Conservation (phyloP, 2,888 invertebrate species). For the Cyclophora albipunctata region DNA sequence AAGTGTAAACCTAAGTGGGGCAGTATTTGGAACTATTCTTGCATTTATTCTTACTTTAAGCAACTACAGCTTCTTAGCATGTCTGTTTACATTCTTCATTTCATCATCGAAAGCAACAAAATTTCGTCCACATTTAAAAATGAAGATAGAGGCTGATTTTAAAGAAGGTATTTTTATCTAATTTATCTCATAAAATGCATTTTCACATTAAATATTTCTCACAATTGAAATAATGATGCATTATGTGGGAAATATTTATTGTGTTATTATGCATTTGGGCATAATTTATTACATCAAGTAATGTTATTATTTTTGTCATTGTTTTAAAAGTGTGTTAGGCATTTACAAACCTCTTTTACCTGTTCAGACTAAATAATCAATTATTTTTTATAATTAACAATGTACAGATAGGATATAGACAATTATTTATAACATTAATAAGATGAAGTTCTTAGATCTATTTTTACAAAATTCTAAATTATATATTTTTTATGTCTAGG, state of each 20-base stretch:
- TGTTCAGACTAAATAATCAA: too few species aligned
- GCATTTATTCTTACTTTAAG: constrained; percentile 86
- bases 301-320: too few species aligned
- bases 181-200: neutral
- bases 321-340: too few species aligned
- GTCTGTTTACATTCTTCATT: constrained; percentile 85
- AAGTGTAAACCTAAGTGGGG: constrained; percentile 82
- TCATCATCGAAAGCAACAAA: constrained; percentile 88
- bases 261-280: too few species aligned
- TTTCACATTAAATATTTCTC: neutral
- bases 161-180: constrained; percentile 79
- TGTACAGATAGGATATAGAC: neutral
- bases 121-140: constrained; percentile 79
- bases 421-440: too few species aligned
- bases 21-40: constrained; percentile 80
- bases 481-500: constrained; percentile 54
- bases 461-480: too few species aligned
- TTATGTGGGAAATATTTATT: too few species aligned
- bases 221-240: neutral
- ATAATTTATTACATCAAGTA: too few species aligned
- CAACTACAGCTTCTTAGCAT: constrained; percentile 83
- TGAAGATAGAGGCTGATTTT: constrained; percentile 83
- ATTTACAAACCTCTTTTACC: too few species aligned
- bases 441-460: too few species aligned
- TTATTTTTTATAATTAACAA: neutral